Base-by-base conservation (phyloP, 1,140 invertebrate species). In the Monochamus saltuarius region DNA sequence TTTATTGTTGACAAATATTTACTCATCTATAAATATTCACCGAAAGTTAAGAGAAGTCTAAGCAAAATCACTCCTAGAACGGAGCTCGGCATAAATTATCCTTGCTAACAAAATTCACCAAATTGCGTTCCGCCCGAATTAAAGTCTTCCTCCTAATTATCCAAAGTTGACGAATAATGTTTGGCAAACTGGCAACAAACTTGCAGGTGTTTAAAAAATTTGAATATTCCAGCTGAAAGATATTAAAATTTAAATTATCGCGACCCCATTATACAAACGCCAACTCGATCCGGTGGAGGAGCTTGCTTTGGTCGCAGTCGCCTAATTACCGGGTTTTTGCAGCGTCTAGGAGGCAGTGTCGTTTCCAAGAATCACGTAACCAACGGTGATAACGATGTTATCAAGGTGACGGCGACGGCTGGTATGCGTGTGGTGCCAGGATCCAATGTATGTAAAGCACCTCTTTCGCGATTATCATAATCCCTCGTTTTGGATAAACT, bases 181-280 rank as follows among this genome's bases (percentile, higher is more conserved):
- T 56, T 56, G 53, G 53, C 40, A 56, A 56, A 56, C 39, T 56
- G 53, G 45, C 39, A 46, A 40, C 53, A 56, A 56, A 56, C 34
- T 56, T 56, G 53, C 53, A 56, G 53, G 45, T 56, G 53, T 56
- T 56, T 56, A 45, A 29, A 56, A 56, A 56, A 56, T 56, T 56
- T 56, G 53, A 56, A 56, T 56, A 56, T 56, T 34, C 42, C 40
- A 13, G 40, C 37, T 36, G 22, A 53, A 53, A 13, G 51, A 36
- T 38, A 56, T 56, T 56, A 56, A 56, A 56, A 56, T 56, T 56
- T 56, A 45, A 56, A 45, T 56, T 56, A 56, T 56, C 19, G 22
- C 39, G 53, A 56, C 53, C 53, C 42, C 40, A 35, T 36, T 16
- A 43, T 42, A 34, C n/a, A 13, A 29, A 8, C 35, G 53, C 22